phyloP scores from a whole-genome alignment of 1,140 invertebrate genomes.

The Drosophila triauraria region DNA sequence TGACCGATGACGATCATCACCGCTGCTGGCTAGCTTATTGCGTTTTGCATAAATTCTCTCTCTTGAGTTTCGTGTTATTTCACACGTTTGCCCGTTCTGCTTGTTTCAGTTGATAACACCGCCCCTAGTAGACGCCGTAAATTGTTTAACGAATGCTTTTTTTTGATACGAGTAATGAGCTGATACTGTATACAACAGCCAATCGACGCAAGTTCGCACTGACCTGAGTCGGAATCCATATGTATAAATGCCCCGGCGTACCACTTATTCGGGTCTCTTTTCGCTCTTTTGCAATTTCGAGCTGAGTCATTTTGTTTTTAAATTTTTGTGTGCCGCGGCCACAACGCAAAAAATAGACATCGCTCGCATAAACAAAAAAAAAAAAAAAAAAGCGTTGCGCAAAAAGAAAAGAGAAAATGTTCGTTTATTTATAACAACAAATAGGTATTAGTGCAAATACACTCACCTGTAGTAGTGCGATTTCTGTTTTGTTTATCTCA shows the following conservation, averaged over 20 bases:
- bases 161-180: conserved; percentile 28
- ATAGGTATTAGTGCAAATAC: conserved; percentile 24
- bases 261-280: conserved; percentile 42
- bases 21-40: conserved; percentile 50
- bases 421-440: conserved; percentile 43
- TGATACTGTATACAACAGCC: conserved; percentile 35
- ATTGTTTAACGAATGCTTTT: conserved; percentile 28
- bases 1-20: conserved; percentile 22
- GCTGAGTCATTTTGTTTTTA: conserved; percentile 72
- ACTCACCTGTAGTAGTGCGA: conserved; percentile 11
- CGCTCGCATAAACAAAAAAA: conserved; percentile 54
- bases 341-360: conserved; percentile 66
- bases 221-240: conserved; percentile 23
- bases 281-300: conserved; percentile 53
- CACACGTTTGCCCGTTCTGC: conserved; percentile 45
- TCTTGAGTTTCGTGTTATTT: conserved; percentile 36
- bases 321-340: conserved; percentile 47
- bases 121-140: conserved; percentile 23
- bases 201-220: conserved; percentile 44
- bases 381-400: conserved; percentile 49
- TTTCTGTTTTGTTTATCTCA: conserved; percentile 44
- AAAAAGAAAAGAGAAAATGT: conserved; percentile 71
- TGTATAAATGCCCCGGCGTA: conserved; percentile 3
- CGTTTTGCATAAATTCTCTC: conserved; percentile 73
- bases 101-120: conserved; percentile 51